Conservation (phyloP, 1,140 invertebrate species). For the Cepaea nemoralis region DNA sequence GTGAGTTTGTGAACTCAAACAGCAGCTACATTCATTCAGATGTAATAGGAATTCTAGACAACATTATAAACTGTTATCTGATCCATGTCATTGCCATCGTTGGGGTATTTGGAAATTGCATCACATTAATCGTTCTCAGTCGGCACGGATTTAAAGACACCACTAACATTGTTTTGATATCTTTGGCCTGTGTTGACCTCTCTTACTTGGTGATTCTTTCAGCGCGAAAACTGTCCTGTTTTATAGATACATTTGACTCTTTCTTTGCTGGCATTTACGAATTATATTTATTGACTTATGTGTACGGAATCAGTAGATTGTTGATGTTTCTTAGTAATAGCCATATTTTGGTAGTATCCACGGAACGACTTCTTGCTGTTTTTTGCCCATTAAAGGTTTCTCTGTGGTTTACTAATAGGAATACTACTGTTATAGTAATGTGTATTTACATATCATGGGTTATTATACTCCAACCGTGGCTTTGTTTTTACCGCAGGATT, state of each 20-base stretch:
- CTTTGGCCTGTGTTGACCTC: background rate
- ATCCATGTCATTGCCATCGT: background rate
- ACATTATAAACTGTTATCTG: constrained; percentile 17
- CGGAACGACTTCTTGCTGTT: constrained; percentile 16
- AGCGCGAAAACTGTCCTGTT: background rate
- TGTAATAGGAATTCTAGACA: too few species aligned
- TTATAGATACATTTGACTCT: background rate
- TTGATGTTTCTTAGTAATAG: background rate
- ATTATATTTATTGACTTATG: background rate
- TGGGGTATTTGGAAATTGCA: constrained; percentile 6
- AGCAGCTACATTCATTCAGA: too few species aligned
- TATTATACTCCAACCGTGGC: background rate
- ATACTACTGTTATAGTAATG: background rate
- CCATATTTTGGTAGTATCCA: background rate
- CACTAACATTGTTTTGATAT: constrained; percentile 15
- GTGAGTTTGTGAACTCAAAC: too few species aligned
- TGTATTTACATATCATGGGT: background rate
- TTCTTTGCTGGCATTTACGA: too few species aligned
- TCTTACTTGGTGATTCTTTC: background rate
- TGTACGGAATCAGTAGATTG: background rate
- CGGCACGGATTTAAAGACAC: constrained; percentile 12
- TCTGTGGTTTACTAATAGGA: background rate
- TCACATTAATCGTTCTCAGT: constrained; percentile 4
- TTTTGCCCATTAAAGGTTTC: constrained; percentile 2
- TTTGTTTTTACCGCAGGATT: background rate